Percentiles rank a stretch among this genome's conserved stretches.
Conservation (phyloP, 2,797 vertebrate species). For the Muraenolepis orangiensis region DNA sequence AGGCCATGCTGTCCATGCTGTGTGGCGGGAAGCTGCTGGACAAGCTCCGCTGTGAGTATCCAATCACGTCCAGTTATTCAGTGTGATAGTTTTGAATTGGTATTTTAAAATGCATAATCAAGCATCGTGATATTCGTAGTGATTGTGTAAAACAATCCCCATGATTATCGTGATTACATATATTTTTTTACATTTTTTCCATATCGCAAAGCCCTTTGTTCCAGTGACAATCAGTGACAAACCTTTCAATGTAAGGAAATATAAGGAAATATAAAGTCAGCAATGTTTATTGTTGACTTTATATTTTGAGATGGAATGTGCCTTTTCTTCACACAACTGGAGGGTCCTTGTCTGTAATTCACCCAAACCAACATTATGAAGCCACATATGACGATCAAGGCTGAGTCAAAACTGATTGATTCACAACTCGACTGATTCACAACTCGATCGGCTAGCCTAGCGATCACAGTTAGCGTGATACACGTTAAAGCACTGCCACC, state of each 20-base stretch:
- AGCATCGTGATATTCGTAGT: no score
- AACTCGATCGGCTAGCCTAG: background rate
- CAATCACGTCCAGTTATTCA: background rate
- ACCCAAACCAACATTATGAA: background rate
- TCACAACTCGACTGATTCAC: background rate
- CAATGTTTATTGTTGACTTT: background rate
- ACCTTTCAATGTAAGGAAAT: no score
- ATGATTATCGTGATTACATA: no score
- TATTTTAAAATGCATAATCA: no score
- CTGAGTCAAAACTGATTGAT: no score
- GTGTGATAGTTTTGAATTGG: no score
- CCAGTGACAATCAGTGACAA: no score
- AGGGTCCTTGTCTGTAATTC: background rate
- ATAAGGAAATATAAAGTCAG: no score
- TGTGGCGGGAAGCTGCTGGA: slow-evolving; percentile 94
- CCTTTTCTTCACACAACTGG: background rate
- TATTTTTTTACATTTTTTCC: no score
- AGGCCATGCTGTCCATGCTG: slow-evolving; percentile 89
- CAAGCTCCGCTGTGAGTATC: slow-evolving; percentile 94
- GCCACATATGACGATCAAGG: background rate
- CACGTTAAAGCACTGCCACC: slow-evolving; percentile 35
- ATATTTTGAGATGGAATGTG: background rate
- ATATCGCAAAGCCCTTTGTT: no score
- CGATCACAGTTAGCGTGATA: background rate
- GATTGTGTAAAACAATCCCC: no score